A percentile compares a stretch with the other conserved stretches of the same genome.
These are phyloP conservation scores for Dipodomys stephensi DNA, from an alignment of 2,113 vertebrate genomes.

Conservation along the genomic window DNA sequence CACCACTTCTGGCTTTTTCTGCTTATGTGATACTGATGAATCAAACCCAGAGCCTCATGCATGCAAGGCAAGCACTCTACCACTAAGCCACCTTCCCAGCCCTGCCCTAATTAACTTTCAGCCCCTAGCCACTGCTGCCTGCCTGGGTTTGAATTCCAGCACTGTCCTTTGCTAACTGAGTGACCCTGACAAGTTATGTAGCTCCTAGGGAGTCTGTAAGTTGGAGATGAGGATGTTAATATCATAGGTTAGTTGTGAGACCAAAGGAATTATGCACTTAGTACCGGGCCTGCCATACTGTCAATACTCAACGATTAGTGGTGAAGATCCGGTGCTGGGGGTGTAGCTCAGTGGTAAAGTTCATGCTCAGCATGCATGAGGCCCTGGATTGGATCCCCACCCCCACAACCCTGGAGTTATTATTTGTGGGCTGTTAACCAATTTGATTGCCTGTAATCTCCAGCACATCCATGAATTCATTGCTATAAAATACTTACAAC, in stretches of 20 bases:
- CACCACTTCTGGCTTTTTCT: too few relatives aligned
- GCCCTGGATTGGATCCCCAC: too few relatives aligned
- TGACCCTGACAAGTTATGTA: neutral
- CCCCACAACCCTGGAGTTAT: neutral
- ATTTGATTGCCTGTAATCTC: accelerated
- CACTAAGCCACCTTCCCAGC: too few relatives aligned
- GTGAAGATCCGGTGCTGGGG: neutral
- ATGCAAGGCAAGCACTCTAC: too few relatives aligned
- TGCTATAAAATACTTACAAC: neutral
- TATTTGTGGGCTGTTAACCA: neutral
- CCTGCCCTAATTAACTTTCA: too few relatives aligned
- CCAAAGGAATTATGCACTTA: neutral
- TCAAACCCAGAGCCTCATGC: too few relatives aligned
- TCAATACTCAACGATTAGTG: neutral
- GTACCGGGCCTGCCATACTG: accelerated
- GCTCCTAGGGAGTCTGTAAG: neutral
- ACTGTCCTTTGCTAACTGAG: neutral
- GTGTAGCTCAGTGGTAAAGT: too few relatives aligned
- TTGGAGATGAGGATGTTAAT: neutral
- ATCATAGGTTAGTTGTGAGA: neutral
- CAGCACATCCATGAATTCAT: neutral
- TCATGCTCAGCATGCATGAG: neutral
- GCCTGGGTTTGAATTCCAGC: neutral
- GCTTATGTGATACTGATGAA: too few relatives aligned
- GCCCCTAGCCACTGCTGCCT: too few relatives aligned